Base-by-base conservation (phyloP, 2,113 vertebrate species). In the Antechinus stuartii region DNA sequence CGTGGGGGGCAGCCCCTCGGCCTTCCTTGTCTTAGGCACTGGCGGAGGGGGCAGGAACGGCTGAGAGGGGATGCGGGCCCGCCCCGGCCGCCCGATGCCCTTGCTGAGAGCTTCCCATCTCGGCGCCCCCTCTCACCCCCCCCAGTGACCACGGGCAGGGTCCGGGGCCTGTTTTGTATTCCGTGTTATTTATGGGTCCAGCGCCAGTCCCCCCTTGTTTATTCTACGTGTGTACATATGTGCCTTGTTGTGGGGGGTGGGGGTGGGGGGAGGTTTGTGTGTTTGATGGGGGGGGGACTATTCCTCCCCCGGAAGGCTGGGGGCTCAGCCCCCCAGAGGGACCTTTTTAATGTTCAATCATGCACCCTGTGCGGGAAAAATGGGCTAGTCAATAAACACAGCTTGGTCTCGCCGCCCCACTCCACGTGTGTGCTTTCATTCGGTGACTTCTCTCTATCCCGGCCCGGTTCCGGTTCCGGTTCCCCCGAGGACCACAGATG, bases 341-440 rank as follows among this genome's bases (percentile, higher is more conserved):
- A 35, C 61, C 2, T 76, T 19, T 76, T 54, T 54, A 95, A 95
- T 97, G 93, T 94, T 94, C 54, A 94, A 7, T 96, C 96, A 14
- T 57, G 94, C 90, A 61, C 95, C 12, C 3, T 96, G 95, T 96
- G 95, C 90, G 90, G 76, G 95, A 95, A 56, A 25, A 54, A 11
- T 94, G 92, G 95, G 92, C n/a, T 91, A 55, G n/a, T 97, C 94
- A 98, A 98, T 98, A 98, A 98, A 98, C 93, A 93, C 91, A 55
- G 90, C 94, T 95, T 95, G 97, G 92, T 96, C 95, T 96, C 95
- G 92, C 92, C 76, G 27, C 94, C 46, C 5, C 49, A 47, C 55
- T 84, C 54, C 19, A 94, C 24, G 55, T 8, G 25, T 30, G 11
- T 56, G 55, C 25, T 25, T 68, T 47, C 47, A 19, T 10, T 56